Conservation (phyloP, 2,888 invertebrate species). For the Hetaerina titia region DNA sequence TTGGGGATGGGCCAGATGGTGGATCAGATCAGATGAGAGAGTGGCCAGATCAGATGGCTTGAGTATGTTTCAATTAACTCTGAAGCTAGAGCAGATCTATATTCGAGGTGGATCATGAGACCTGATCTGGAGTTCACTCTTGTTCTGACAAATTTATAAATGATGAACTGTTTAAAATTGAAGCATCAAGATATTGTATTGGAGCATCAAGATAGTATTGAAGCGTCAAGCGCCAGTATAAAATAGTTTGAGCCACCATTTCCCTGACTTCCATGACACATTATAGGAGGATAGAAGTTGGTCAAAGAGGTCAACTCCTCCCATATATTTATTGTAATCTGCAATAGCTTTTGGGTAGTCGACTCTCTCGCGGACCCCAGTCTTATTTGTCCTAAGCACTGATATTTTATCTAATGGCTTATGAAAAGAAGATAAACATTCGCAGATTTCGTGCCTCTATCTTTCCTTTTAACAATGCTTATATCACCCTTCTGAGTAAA, state of each 20-base stretch:
- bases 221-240: slow-evolving; percentile 74
- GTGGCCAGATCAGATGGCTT: slow-evolving; percentile 66
- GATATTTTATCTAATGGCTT: slow-evolving; percentile 70
- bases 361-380: slow-evolving; percentile 71
- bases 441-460: slow-evolving; percentile 72
- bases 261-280: slow-evolving; percentile 73
- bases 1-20: slow-evolving; percentile 61
- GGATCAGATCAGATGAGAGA: no score
- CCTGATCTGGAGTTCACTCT: slow-evolving; percentile 68
- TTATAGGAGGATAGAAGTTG: slow-evolving; percentile 72
- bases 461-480: slow-evolving; percentile 73
- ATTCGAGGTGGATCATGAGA: slow-evolving; percentile 67
- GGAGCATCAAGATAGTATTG: slow-evolving; percentile 73
- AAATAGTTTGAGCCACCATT: no score
- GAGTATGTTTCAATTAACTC: slow-evolving; percentile 68
- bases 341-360: slow-evolving; percentile 72
- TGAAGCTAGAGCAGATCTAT: slow-evolving; percentile 69
- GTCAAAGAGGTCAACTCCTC: slow-evolving; percentile 73
- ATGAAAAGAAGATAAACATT: slow-evolving; percentile 70
- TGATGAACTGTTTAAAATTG: slow-evolving; percentile 72
- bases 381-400: slow-evolving; percentile 72
- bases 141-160: slow-evolving; percentile 70
- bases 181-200: no score
- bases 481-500: slow-evolving; percentile 71
- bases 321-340: slow-evolving; percentile 74